Evolutionary conservation across 2,888 invertebrate species (phyloP).

Genomic region (Parthenolecanium corni): DNA sequence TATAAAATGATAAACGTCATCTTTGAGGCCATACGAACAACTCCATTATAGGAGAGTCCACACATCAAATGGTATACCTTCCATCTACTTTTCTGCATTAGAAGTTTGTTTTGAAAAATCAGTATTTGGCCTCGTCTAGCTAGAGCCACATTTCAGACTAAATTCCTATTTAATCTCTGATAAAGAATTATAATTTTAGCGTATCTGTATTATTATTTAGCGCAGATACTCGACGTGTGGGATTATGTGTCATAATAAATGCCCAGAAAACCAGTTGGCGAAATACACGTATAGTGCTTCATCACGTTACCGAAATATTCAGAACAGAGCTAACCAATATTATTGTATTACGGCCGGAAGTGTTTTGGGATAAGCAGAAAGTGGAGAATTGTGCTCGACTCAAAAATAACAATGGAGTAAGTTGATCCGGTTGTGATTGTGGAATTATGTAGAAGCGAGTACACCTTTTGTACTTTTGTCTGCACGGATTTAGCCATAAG

Average conservation of each 20-base stretch:
- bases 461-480: too few relatives aligned
- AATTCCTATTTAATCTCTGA: too few relatives aligned
- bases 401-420: conserved; percentile 35
- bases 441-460: not conserved
- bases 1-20: too few relatives aligned
- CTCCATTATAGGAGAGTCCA: not conserved
- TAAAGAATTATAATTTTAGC: too few relatives aligned
- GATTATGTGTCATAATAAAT: conserved; percentile 52
- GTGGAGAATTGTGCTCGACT: conserved; percentile 57
- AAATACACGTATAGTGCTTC: conserved; percentile 48
- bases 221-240: conserved; percentile 44
- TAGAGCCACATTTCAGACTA: too few relatives aligned
- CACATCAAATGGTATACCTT: too few relatives aligned
- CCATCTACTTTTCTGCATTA: too few relatives aligned
- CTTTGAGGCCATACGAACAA: not conserved
- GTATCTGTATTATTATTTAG: conserved; percentile 36
- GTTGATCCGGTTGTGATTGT: not conserved
- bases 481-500: too few relatives aligned
- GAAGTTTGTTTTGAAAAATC: too few relatives aligned
- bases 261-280: conserved; percentile 53
- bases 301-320: conserved; percentile 45
- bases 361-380: conserved; percentile 61
- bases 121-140: too few relatives aligned
- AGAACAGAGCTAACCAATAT: conserved; percentile 41
- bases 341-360: conserved; percentile 59